These are phyloP conservation scores for Bos taurus DNA, from an alignment of 2,113 vertebrate species.

Conservation along the genomic window DNA sequence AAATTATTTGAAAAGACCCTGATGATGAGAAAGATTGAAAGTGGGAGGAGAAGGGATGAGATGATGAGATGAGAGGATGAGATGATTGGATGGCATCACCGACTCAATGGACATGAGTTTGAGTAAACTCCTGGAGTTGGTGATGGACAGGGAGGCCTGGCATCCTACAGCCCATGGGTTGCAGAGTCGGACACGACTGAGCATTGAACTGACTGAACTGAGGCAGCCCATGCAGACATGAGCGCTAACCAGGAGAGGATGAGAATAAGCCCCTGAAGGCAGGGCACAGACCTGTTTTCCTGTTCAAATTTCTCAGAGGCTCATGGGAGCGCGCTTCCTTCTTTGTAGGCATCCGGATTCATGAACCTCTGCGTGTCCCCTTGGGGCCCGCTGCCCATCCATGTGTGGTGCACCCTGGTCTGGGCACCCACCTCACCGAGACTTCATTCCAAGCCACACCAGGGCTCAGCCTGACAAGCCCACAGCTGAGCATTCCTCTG, in stretches of 20 bases:
- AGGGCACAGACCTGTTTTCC: neutral
- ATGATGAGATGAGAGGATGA: neutral
- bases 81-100: neutral
- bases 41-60: neutral
- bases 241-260: neutral
- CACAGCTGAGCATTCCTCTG: neutral
- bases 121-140: fast-evolving
- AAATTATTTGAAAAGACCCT: neutral
- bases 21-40: neutral
- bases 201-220: neutral
- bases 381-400: neutral
- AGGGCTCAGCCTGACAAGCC: neutral
- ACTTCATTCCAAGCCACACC: neutral
- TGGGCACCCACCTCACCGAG: neutral
- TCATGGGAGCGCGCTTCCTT: neutral
- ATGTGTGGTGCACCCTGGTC: neutral
- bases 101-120: neutral
- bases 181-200: neutral
- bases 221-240: neutral
- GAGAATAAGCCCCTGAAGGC: neutral
- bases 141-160: neutral
- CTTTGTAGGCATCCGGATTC: neutral
- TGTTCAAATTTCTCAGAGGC: neutral
- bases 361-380: neutral
- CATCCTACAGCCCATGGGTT: neutral